Evolutionary conservation across 2,888 invertebrate species (phyloP), one percentile per base, ranked within the genome.

Genomic region (Drosophila tripunctata): DNA sequence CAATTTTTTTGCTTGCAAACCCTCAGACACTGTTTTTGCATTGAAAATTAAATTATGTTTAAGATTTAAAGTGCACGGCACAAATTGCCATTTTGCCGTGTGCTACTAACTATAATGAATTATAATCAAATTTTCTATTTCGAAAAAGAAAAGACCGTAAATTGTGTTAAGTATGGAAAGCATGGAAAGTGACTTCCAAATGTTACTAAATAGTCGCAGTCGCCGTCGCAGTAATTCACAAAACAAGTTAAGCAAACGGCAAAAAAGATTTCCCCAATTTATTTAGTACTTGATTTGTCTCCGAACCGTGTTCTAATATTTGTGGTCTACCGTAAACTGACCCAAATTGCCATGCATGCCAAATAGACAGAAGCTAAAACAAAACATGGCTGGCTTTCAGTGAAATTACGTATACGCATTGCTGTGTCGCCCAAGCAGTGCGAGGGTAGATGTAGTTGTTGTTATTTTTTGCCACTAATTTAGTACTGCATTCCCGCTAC

Each of bases 1-100:
- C 48, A 60, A 27, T 55, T 45, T 44, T 33, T 33, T 22, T 4
- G 17, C 15, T 17, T 17, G 15, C 43, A 19, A 54, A 22, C 12
- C 57, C 55, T 41, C n/a, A 27, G 54, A 65, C 45, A 41, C 60
- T 74, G 65, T 70, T 74, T n/a, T 61, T 70, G 68, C 80, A 76
- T 61, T 70, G 70, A 47, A 84, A 81, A 79, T 79, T 63, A 84
- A 84, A 79, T 79, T 71, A 81, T 61, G 63, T 62, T 78, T 78
- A 67, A 71, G 82, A 79, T 68, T 85, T 79, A 85, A 79, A 78
- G 71, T 71, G 79, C 75, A 62, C 51, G 36, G 55, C 63, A 54
- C 36, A 68, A 68, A 61, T 54, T 67, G 62, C 43, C 43, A 62
- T 67, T n/a, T 67, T 71, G 31, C 35, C 50, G 52, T 52, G 58